These are phyloP conservation scores for Camarhynchus parvulus DNA, from an alignment of 2,113 vertebrate genomes.

Conservation along the genomic window DNA sequence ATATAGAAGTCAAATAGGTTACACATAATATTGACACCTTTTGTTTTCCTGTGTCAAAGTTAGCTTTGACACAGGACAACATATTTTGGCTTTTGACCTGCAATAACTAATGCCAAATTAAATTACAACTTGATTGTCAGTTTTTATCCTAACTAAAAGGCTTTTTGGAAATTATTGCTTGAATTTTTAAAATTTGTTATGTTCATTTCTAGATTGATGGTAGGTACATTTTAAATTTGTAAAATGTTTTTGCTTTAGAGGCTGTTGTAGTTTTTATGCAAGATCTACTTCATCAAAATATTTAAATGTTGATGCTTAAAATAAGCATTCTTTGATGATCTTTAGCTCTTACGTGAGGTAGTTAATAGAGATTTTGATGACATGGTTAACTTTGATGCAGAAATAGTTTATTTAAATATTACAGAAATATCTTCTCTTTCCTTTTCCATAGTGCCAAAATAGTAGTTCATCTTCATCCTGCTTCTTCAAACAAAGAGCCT, in stretches of 20 bases:
- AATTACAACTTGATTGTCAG: background rate
- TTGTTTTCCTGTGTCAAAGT: conserved; percentile 48
- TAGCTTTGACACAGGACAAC: background rate
- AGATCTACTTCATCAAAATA: background rate
- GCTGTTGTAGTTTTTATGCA: background rate
- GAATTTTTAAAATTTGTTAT: background rate
- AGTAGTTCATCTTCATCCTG: conserved; percentile 90
- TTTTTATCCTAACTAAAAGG: background rate
- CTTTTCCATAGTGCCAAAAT: conserved; percentile 90
- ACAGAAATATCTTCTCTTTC: background rate
- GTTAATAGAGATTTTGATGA: background rate
- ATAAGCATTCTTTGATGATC: background rate
- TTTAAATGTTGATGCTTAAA: background rate
- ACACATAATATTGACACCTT: conserved; percentile 27
- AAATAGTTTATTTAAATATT: background rate
- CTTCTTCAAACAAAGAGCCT: conserved; percentile 86
- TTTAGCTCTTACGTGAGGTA: background rate
- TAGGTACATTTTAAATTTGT: background rate
- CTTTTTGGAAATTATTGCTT: background rate
- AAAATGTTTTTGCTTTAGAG: background rate
- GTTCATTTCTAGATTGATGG: background rate
- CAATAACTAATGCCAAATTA: background rate
- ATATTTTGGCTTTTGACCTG: conserved; percentile 31
- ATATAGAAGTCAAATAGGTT: conserved; percentile 9
- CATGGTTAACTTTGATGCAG: background rate